These are phyloP conservation scores for Silurus lanzhouensis DNA, from an alignment of 2,797 vertebrate species.

Conservation along the genomic window DNA sequence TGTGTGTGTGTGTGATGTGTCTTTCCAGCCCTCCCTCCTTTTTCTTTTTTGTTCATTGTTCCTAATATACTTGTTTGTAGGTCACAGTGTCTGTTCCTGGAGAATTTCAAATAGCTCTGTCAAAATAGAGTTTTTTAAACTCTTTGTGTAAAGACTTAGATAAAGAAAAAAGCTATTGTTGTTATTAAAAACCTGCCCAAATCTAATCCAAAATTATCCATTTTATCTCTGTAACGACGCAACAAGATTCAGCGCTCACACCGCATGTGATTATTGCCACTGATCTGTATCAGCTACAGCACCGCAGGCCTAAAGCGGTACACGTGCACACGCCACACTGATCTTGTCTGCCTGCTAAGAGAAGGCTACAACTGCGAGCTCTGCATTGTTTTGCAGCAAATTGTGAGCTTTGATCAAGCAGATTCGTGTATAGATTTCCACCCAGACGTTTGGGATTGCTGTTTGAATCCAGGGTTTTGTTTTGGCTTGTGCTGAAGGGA, in stretches of 20 bases:
- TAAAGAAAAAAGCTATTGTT: neutral
- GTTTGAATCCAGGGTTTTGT: slow-evolving; percentile 5
- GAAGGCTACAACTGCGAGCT: slow-evolving; percentile 19
- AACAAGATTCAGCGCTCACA: neutral
- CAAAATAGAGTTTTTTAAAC: slow-evolving; percentile 3
- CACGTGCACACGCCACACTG: slow-evolving; percentile 24
- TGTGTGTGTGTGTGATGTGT: slow-evolving; percentile 1
- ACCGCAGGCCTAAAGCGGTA: slow-evolving; percentile 17
- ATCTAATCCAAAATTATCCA: neutral
- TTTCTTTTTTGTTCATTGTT: slow-evolving; percentile 34
- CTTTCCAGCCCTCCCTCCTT: neutral
- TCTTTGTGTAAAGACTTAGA: neutral
- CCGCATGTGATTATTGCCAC: slow-evolving; percentile 3
- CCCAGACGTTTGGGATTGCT: slow-evolving; percentile 20
- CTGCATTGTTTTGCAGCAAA: slow-evolving; percentile 31
- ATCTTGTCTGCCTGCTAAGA: slow-evolving; percentile 15
- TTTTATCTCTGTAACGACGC: neutral
- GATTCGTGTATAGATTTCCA: neutral
- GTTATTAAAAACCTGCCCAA: neutral
- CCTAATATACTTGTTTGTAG: slow-evolving; percentile 29
- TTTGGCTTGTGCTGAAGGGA: neutral
- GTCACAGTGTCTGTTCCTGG: slow-evolving; percentile 25
- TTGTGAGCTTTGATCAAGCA: slow-evolving; percentile 43
- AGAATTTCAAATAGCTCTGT: slow-evolving; percentile 10
- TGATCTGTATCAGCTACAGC: slow-evolving; percentile 8